Conservation (phyloP, 2,888 invertebrate genomes). For the Corbicula japonica region DNA sequence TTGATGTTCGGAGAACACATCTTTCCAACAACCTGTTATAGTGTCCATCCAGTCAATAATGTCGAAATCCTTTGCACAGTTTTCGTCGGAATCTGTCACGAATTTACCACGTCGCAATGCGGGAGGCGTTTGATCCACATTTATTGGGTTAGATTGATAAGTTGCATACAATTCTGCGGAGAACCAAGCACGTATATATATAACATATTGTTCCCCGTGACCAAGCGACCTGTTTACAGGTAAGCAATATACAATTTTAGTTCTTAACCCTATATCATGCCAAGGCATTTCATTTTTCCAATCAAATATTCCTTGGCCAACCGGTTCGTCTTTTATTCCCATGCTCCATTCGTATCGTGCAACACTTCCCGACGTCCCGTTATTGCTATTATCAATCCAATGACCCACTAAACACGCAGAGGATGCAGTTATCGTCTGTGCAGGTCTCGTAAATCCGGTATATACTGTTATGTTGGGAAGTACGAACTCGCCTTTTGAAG, state of each 20-base stretch:
- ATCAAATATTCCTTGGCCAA: constrained; percentile 64
- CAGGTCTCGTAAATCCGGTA: not conserved
- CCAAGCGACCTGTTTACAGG: constrained; percentile 37
- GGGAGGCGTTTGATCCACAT: constrained; percentile 68
- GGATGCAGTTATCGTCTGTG: constrained; percentile 32
- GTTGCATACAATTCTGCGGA: constrained; percentile 28
- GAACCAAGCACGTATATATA: constrained; percentile 67
- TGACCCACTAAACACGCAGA: constrained; percentile 46
- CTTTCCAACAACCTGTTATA: constrained; percentile 68
- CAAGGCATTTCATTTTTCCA: constrained; percentile 50
- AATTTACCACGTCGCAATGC: constrained; percentile 49
- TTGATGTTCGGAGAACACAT: constrained; percentile 57
- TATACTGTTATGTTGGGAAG: constrained; percentile 18
- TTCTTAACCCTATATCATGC: constrained; percentile 60
- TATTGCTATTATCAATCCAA: constrained; percentile 17
- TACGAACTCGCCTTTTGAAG: not conserved
- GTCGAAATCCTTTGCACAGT: constrained; percentile 67
- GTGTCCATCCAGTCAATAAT: constrained; percentile 56
- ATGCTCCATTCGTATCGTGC: constrained; percentile 67
- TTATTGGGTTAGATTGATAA: constrained; percentile 54
- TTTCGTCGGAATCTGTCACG: constrained; percentile 57
- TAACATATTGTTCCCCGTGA: constrained; percentile 37
- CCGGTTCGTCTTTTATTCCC: constrained; percentile 46
- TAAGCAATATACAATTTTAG: constrained; percentile 58
- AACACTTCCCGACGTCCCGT: not conserved